Percentiles rank a stretch among this genome's conserved stretches.
These are phyloP conservation scores for Lycodopsis pacificus DNA, from an alignment of 2,797 vertebrate genomes.

Conservation along the genomic window DNA sequence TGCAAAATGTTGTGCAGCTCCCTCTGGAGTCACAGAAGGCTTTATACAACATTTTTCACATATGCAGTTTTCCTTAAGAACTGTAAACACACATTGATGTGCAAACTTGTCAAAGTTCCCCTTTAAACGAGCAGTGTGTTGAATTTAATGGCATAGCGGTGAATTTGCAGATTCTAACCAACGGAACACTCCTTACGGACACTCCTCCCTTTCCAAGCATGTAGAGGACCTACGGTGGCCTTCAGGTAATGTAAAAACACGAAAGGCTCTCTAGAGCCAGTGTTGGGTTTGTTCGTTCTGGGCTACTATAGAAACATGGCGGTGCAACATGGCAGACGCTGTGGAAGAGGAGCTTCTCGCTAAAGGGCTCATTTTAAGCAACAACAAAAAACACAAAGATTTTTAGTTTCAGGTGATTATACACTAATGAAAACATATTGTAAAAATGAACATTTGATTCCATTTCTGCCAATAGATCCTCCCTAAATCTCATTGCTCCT, in stretches of 20 bases:
- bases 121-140: background rate
- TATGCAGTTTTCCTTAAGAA: background rate
- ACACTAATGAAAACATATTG: too few species aligned
- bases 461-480: background rate
- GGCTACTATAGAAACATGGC: background rate
- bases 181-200: background rate
- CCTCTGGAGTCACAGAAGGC: background rate
- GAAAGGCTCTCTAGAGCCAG: background rate
- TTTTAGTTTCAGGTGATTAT: background rate
- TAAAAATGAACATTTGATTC: background rate
- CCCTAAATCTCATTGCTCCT: background rate
- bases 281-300: background rate
- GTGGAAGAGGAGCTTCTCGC: background rate
- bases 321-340: background rate
- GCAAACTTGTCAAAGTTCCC: background rate
- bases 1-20: background rate
- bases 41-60: background rate
- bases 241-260: background rate
- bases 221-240: background rate
- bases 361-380: background rate
- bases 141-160: background rate
- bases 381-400: background rate
- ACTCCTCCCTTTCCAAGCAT: background rate
- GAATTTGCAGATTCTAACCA: background rate
- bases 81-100: constrained; percentile 1